Evolutionary conservation across 2,113 vertebrate species (phyloP).

Genomic region (Onychostruthus taczanowskii): DNA sequence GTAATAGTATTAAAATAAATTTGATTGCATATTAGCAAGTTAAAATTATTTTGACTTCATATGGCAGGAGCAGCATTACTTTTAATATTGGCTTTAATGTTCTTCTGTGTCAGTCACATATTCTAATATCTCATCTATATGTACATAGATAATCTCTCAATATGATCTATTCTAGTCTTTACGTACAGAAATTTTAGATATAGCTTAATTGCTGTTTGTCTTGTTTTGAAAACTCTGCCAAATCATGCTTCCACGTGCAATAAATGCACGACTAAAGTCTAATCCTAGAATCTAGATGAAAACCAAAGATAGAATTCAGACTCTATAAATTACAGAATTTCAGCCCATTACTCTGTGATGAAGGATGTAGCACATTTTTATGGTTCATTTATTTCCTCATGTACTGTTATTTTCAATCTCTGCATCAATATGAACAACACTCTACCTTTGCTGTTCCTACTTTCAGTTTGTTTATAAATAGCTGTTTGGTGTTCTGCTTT

Average conservation of each 20-base stretch:
- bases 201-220: neutral
- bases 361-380: neutral
- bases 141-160: neutral
- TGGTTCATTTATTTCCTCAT: constrained; percentile 10
- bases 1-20: neutral
- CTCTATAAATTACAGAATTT: neutral
- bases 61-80: neutral
- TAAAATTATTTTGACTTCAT: neutral
- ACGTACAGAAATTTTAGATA: neutral
- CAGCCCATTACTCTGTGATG: neutral
- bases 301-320: neutral
- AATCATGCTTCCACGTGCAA: neutral
- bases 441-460: neutral
- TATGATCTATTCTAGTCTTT: neutral
- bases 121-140: neutral
- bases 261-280: neutral
- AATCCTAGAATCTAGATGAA: constrained; percentile 16
- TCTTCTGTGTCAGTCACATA: neutral
- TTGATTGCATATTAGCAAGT: neutral
- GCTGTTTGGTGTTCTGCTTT: neutral
- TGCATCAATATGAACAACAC: neutral
- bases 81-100: neutral
- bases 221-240: neutral
- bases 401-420: neutral
- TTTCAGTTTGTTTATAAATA: constrained; percentile 4